phyloP scores from a whole-genome alignment of 2,888 invertebrate species.

The Scaptodrosophila latifasciaeformis region DNA sequence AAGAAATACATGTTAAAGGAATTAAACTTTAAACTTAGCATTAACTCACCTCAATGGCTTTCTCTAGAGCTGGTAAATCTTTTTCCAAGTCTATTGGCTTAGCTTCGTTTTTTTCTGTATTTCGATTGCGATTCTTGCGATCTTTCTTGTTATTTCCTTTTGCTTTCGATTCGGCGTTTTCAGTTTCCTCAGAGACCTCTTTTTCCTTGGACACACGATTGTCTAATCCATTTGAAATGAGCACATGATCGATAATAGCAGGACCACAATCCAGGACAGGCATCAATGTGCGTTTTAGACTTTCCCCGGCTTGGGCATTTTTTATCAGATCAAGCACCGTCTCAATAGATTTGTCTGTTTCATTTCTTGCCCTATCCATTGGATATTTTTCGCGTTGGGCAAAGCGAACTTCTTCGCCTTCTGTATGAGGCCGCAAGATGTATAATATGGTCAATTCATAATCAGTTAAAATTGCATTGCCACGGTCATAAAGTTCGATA shows the following conservation, averaged over 20 bases:
- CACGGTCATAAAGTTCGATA: slow-evolving; percentile 95
- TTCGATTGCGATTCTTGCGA: slow-evolving; percentile 16
- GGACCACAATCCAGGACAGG: slow-evolving; percentile 93
- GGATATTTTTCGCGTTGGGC: slow-evolving; percentile 96
- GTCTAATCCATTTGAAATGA: slow-evolving; percentile 72
- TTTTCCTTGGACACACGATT: slow-evolving; percentile 31
- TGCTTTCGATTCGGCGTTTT: too few relatives aligned
- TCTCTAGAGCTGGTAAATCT: slow-evolving; percentile 79
- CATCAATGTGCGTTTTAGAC: slow-evolving; percentile 87
- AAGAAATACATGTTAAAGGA: not conserved
- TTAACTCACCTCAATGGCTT: slow-evolving; percentile 79
- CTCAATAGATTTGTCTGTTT: too few relatives aligned
- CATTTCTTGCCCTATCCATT: slow-evolving; percentile 82
- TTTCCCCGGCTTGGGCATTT: slow-evolving; percentile 83
- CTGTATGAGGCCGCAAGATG: slow-evolving; percentile 92
- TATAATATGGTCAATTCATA: slow-evolving; percentile 91
- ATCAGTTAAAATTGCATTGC: slow-evolving; percentile 97
- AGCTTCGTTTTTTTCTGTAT: too few relatives aligned
- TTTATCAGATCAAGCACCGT: slow-evolving; percentile 78
- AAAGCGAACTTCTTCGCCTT: slow-evolving; percentile 92
- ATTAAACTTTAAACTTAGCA: slow-evolving; percentile 33
- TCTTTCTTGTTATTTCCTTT: slow-evolving; percentile 48
- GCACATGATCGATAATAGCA: slow-evolving; percentile 92
- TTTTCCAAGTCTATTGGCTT: too few relatives aligned
- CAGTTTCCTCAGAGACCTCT: too few relatives aligned